Evolutionary conservation across 2,888 invertebrate genomes (phyloP), one percentile per base, ranked within the genome.

Genomic region (Ctenicera cuprea): DNA sequence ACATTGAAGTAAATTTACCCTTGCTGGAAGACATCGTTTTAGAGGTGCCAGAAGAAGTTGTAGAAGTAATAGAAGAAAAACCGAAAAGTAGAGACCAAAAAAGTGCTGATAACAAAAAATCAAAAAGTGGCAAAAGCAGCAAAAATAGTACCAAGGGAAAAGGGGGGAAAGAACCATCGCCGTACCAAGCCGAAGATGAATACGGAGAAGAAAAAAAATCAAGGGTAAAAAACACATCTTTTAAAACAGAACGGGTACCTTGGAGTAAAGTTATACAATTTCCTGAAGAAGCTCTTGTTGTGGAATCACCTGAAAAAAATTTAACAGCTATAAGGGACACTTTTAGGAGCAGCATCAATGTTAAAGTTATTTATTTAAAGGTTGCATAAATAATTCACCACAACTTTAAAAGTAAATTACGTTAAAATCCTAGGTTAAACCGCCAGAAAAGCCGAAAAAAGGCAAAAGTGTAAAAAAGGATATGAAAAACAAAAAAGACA

Each of bases 221-320:
- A 12, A 73, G 74, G 33, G 79, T 80, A 30, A 85, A 88, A 77
- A 88, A 83, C 75, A 88, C 87, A 0, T 87, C 85, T 1, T 90
- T 89, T 74, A 88, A 90, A 81, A 89, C 89, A 72, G 89, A 88
- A 76, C 86, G 83, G 67, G 83, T 89, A 11, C 86, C 86, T 43
- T 91, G 90, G 90, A 87, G 86, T 73, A 89, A 89, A 79, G 78
- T 89, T 1, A 89, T 91, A 83, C 88, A 87, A 79, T 90, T 90
- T 79, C 88, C 88, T 48, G 88, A 89, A 76, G 89, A 90, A 1
- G 82, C 89, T 0, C 77, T 91, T 18, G 85, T 83, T 78, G 87
- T 91, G 65, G 78, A 82, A 65, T 81, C 84, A 0, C 89, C 89
- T 69, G 88, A 89, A 71, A 87, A 89, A 0, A 88, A 90, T 76